Base-by-base conservation (phyloP, 2,888 invertebrate species). In the Drosophila tanythrix region DNA sequence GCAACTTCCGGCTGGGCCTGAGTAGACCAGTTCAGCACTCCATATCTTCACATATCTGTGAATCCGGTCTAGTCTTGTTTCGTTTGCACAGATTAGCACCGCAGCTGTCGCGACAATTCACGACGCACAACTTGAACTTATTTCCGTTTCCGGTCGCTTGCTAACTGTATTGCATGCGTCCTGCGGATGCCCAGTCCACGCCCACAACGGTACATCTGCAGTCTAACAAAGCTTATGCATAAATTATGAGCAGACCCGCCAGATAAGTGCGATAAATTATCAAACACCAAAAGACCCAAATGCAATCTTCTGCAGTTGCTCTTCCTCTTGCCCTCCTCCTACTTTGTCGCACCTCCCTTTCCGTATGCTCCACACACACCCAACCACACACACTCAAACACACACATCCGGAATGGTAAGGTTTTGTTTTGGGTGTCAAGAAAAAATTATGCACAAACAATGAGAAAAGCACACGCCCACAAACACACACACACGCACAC, bases 241-340 rank as follows among this genome's bases (percentile, higher is more conserved):
- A 89, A 89, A 85, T 90, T 89, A 89, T 87, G 78, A 81, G 75
- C 79, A 70, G 70, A 33, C 65, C 48, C 70, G 65, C 76, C 83
- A 88, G 90, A 90, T 89, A 88, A 87, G 66, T 83, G 90, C 85
- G 81, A 89, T 89, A 89, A 90, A 89, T 89, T 90, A 88, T 89
- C 87, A 78, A 73, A 73, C 76, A 68, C 56, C 69, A 62, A 51
- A 56, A 48, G 62, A 59, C 60, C 61, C 70, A 70, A 78, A 70
- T 82, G 86, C 86, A 86, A 81, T 79, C 68, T 72, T 70, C 75
- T 78, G 85, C 83, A 75, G 50, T 64, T 64, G 40, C 61, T 52
- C 38, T 59, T 51, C 29, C 70, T 40, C 52, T 53, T 21, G 7
- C 25, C 29, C 33, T 21, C 11, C 27, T 27, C 25, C 10, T 10